Conservation (phyloP, 2,888 invertebrate species). For the Lymantria monacha region DNA sequence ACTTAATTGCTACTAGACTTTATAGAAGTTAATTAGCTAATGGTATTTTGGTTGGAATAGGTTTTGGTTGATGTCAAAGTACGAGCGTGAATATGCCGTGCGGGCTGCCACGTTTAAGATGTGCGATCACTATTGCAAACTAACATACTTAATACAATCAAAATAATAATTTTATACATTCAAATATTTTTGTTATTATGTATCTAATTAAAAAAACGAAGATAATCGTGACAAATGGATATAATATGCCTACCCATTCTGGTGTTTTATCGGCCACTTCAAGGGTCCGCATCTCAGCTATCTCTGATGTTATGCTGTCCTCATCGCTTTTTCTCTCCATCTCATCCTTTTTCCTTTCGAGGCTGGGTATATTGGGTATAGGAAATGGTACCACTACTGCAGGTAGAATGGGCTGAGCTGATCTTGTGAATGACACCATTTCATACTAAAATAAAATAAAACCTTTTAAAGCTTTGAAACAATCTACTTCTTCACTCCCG, state of each 20-base stretch:
- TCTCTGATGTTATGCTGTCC: constrained; percentile 61
- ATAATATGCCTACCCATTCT: constrained; percentile 53
- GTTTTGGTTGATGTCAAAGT: not conserved
- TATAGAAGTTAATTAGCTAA: no score
- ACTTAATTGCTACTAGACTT: no score
- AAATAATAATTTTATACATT: not conserved
- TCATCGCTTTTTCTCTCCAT: constrained; percentile 36
- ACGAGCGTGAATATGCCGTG: constrained; percentile 18
- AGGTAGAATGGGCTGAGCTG: constrained; percentile 46
- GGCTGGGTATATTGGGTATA: not conserved
- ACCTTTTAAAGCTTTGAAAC: not conserved
- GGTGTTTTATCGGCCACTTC: constrained; percentile 44
- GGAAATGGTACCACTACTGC: not conserved
- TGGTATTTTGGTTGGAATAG: no score
- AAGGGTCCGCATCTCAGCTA: constrained; percentile 50
- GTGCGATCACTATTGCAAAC: not conserved
- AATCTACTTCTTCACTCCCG: no score
- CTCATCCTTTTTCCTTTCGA: not conserved
- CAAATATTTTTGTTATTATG: not conserved
- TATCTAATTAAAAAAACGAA: constrained; percentile 2
- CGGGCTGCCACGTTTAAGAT: constrained; percentile 51
- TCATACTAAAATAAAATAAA: constrained; percentile 31
- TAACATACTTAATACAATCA: not conserved
- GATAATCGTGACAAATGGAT: not conserved
- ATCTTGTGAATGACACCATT: constrained; percentile 20